phyloP scores from a whole-genome alignment of 2,888 invertebrate genomes.

The Drosophila nr. perissopoda region DNA sequence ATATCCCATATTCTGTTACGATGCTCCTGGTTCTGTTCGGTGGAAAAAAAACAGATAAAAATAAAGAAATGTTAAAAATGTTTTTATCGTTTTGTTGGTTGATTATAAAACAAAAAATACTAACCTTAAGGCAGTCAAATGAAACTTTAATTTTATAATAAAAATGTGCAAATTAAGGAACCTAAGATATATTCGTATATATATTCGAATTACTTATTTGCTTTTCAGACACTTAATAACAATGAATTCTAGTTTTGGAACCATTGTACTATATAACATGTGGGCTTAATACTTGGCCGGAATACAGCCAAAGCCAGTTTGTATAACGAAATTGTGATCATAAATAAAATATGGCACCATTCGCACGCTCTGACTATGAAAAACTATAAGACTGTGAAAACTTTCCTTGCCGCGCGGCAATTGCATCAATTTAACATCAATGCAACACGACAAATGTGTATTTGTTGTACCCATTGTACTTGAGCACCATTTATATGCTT shows the following conservation, averaged over 20 bases:
- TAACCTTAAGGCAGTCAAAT: background rate
- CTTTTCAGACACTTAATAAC: background rate
- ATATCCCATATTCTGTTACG: background rate
- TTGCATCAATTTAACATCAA: slow-evolving; percentile 62
- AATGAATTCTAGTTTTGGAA: background rate
- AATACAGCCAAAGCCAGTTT: slow-evolving; percentile 53
- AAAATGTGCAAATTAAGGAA: background rate
- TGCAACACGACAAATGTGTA: slow-evolving; percentile 74
- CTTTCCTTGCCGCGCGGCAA: slow-evolving; percentile 22
- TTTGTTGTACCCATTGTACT: slow-evolving; percentile 51
- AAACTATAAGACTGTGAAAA: no score
- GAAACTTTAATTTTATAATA: background rate
- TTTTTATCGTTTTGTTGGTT: background rate
- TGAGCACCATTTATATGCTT: slow-evolving; percentile 65
- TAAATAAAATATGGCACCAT: slow-evolving; percentile 64
- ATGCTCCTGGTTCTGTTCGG: background rate
- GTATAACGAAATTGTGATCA: slow-evolving; percentile 48
- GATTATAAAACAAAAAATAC: background rate
- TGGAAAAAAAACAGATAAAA: background rate
- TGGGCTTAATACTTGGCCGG: slow-evolving; percentile 55
- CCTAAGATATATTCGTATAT: no score
- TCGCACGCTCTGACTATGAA: slow-evolving; percentile 6
- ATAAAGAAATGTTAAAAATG: background rate
- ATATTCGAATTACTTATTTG: background rate
- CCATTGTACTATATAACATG: slow-evolving; percentile 26